Evolutionary conservation across 2,888 invertebrate species (phyloP).

Genomic region (Rugalucina vietnamica): DNA sequence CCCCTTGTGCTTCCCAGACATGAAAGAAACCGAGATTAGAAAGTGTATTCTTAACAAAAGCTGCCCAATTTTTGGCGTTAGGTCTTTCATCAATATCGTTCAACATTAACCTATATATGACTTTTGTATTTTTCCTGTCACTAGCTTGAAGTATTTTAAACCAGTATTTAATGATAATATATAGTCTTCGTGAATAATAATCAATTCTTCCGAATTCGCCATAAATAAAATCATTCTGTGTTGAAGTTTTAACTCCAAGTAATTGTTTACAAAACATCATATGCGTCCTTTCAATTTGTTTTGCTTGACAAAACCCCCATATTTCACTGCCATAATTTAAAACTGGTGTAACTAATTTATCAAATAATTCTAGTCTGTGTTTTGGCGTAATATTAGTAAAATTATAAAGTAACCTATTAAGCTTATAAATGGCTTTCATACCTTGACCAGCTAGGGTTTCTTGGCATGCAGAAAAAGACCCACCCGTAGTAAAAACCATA

Average conservation of each 20-base stretch:
- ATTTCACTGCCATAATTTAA: not conserved
- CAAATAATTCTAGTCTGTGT: no score
- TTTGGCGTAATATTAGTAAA: not conserved
- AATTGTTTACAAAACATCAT: not conserved
- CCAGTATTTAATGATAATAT: not conserved
- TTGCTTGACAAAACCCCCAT: not conserved
- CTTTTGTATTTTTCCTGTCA: not conserved
- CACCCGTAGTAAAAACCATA: not conserved
- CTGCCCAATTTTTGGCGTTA: no score
- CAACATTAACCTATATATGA: not conserved
- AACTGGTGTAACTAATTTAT: not conserved
- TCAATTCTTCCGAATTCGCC: not conserved
- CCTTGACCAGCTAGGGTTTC: not conserved
- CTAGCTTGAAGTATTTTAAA: not conserved
- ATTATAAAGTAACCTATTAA: not conserved
- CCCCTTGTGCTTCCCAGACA: no score
- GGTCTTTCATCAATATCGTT: not conserved
- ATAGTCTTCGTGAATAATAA: not conserved
- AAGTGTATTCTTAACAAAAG: no score
- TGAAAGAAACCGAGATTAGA: no score
- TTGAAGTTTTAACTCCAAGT: not conserved
- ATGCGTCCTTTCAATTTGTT: not conserved
- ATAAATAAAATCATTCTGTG: not conserved
- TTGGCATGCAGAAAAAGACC: not conserved
- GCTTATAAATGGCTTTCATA: not conserved